A percentile compares a stretch with the other conserved stretches of the same genome.
phyloP scores from a whole-genome alignment of 1,140 invertebrate species.

The Psix sp. region DNA sequence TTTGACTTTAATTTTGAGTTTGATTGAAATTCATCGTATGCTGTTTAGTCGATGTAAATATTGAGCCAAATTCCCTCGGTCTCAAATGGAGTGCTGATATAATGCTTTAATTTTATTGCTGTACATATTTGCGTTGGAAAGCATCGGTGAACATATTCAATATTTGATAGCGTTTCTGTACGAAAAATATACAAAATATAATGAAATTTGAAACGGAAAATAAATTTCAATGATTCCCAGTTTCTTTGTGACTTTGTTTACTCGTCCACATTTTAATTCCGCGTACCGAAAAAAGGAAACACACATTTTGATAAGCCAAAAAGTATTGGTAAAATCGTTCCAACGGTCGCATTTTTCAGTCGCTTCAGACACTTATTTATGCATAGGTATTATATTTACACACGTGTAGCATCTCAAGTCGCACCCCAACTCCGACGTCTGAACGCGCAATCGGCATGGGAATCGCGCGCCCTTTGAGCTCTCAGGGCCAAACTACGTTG shows the following conservation, averaged over 20 bases:
- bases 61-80: slow-evolving; percentile 3
- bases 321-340: too few relatives aligned
- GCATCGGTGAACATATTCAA: slow-evolving; percentile 13
- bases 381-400: slow-evolving; percentile 19
- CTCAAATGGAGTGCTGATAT: slow-evolving; percentile 5
- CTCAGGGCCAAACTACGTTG: slow-evolving; percentile 25
- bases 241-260: too few relatives aligned
- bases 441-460: slow-evolving; percentile 30
- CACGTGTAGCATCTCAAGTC: slow-evolving; percentile 14
- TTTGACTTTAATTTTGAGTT: slow-evolving; percentile 18
- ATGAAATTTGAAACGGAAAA: too few relatives aligned
- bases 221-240: too few relatives aligned
- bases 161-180: slow-evolving; percentile 19
- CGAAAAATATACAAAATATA: too few relatives aligned
- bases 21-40: slow-evolving; percentile 3
- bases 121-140: slow-evolving; percentile 10
- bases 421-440: slow-evolving; percentile 28
- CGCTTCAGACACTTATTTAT: too few relatives aligned
- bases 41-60: slow-evolving; percentile 16
- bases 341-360: too few relatives aligned
- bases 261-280: too few relatives aligned
- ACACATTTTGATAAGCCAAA: too few relatives aligned
- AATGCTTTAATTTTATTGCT: slow-evolving; percentile 18
- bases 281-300: too few relatives aligned
- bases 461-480: slow-evolving; percentile 50